Evolutionary conservation across 2,797 vertebrate genomes (phyloP), one percentile per base, ranked within the genome.

Genomic region (Oreortyx pictus): DNA sequence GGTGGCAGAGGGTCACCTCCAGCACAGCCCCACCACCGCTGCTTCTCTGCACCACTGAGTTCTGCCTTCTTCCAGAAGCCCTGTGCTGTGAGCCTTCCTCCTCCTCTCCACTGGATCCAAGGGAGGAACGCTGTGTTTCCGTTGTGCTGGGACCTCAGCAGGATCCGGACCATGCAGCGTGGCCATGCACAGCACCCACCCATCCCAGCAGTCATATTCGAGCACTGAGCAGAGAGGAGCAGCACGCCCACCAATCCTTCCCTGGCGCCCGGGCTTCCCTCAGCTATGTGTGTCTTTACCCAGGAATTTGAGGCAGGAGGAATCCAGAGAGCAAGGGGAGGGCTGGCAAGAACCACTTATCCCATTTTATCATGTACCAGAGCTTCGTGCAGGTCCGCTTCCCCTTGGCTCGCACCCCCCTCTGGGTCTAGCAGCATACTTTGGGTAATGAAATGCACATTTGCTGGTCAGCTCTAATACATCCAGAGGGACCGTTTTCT

Each of bases 361-460:
- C 66, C 44, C 80, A 39, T 80, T 90, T 84, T 77, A 77, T 59
- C 86, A 54, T 61, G 31, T 31, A 82, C 72, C 73, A 41, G 86
- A 85, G 72, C 56, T 29, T 77, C 76, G 57, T 88, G 43, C 93
- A 94, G 94, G 88, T 94, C 91, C 56, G 11, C 70, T 96, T 92
- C 94, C 90, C 54, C 61, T 91, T 92, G 95, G 91, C 83, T 92
- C 57, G 0, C 80, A 79, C 3, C 0, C 50, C 79, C 16, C 67
- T 73, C 80, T 84, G 75, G 92, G 89, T 90, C 90, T 96, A 89
- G 70, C 92, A 83, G 87, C 79, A 89, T 92, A 81, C 25, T 94
- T 94, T 56, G 57, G 73, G 82, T 90, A 94, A 94, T 89, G 86
- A 95, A 94, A 90, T 61, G 67, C 93, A 95, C 74, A 89, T 96